A percentile compares a stretch with the other conserved stretches of the same genome.
phyloP scores from a whole-genome alignment of 1,140 invertebrate genomes.

The Acromyrmex echinatior region DNA sequence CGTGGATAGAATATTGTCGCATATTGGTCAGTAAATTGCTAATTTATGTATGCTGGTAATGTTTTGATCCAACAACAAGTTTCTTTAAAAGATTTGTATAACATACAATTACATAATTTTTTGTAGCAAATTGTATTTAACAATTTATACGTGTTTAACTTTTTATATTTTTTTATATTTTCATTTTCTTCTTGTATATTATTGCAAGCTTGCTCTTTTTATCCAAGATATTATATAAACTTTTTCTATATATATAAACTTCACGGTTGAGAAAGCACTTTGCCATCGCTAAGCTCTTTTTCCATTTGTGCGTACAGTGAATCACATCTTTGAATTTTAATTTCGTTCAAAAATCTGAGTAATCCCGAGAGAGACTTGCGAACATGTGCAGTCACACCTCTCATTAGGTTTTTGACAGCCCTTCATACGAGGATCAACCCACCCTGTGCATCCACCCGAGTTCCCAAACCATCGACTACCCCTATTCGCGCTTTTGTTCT shows the following conservation, averaged over 20 bases:
- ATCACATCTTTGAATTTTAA: conserved; percentile 83
- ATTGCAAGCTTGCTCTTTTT: not conserved
- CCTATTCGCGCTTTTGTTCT: conserved; percentile 85
- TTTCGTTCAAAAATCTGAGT: conserved; percentile 80
- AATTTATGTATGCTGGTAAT: conserved; percentile 15
- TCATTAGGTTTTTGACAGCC: conserved; percentile 88
- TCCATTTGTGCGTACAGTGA: conserved; percentile 69
- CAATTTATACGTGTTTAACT: not conserved
- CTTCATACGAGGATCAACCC: conserved; percentile 86
- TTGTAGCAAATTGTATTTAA: not conserved
- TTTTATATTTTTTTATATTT: not conserved
- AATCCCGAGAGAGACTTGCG: conserved; percentile 82
- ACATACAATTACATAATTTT: not conserved
- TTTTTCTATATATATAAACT: not conserved
- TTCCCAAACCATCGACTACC: conserved; percentile 76
- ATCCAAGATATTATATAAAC: conserved; percentile 6
- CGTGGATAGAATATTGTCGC: not conserved
- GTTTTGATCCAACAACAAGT: not conserved
- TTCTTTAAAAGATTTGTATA: not conserved
- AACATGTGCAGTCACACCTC: conserved; percentile 87
- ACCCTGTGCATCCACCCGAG: conserved; percentile 83
- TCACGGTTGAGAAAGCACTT: conserved; percentile 18
- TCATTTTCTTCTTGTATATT: not conserved
- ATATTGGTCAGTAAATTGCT: not conserved
- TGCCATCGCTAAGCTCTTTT: conserved; percentile 47